These are phyloP conservation scores for Argyresthia goedartella DNA, from an alignment of 2,888 invertebrate genomes.

Conservation along the genomic window DNA sequence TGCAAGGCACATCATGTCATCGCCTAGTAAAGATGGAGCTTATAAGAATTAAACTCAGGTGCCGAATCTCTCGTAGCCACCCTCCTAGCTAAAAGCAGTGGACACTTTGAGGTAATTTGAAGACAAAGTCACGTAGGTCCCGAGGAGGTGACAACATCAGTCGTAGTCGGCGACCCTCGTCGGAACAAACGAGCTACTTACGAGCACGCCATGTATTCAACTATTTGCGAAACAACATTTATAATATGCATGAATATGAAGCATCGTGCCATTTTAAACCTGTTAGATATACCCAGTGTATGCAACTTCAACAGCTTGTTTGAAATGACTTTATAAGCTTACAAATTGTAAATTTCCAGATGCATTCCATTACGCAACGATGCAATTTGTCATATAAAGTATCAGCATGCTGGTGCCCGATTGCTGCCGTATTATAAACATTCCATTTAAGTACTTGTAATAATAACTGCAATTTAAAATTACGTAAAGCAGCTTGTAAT, in stretches of 20 bases:
- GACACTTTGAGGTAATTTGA: conserved; percentile 35
- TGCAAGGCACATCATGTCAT: neutral
- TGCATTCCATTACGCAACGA: neutral
- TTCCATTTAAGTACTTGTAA: neutral
- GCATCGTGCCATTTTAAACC: conserved; percentile 1
- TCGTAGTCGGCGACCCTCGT: conserved; percentile 25
- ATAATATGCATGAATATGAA: too few relatives aligned
- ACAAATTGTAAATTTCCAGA: too few relatives aligned
- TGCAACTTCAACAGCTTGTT: too few relatives aligned
- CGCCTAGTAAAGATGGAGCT: neutral
- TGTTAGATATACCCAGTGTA: neutral
- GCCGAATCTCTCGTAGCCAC: conserved; percentile 35
- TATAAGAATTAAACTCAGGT: conserved; percentile 11
- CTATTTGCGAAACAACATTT: conserved; percentile 30
- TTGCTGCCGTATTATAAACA: neutral
- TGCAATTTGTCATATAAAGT: neutral
- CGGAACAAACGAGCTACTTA: conserved; percentile 26
- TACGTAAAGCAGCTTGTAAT: neutral
- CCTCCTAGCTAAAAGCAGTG: conserved; percentile 23
- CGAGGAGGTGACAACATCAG: conserved; percentile 32
- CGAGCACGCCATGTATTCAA: neutral
- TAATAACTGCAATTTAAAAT: neutral
- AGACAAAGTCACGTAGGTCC: conserved; percentile 39
- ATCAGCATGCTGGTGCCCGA: neutral
- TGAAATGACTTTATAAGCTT: too few relatives aligned